Evolutionary conservation across 2,797 vertebrate genomes (phyloP), one percentile per base, ranked within the genome.

Genomic region (Amniataba percoides): DNA sequence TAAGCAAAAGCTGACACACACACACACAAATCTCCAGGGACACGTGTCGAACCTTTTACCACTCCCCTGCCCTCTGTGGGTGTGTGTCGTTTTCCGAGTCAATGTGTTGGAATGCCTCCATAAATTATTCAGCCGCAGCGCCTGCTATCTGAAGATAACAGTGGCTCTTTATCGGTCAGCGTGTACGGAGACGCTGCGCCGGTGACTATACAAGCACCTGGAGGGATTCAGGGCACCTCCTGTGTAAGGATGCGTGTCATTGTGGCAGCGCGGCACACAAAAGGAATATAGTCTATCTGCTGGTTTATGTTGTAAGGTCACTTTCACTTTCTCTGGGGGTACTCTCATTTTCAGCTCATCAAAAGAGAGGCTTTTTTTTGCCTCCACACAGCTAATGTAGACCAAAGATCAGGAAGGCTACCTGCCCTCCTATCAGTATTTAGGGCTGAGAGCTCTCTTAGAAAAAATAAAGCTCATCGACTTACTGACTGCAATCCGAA

Each of bases 111-210:
- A 91, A 93, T 88, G 81, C 80, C 73, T 83, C 87, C 87, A 91
- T 92, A 82, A 93, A 92, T 94, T 87, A 93, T 90, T 94, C 88
- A 92, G 86, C 84, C 51, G 43, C 86, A 77, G 88, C 52, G 69
- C 69, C 82, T 89, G 91, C 83, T 86, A 92, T 93, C 85, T 84
- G 84, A 71, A 91, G 91, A 93, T 91, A 94, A 92, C 87, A 63
- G 71, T 9, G 77, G 67, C 62, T 86, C 81, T 89, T 92, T 91
- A 91, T 88, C 81, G 75, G 90, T 78, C 86, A 82, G 82, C 71
- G 19, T 88, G 87, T 85, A 71, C 85, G 79, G 61, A 82, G 83
- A 84, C 85, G 64, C 72, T 19, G 75, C 58, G 36, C 82, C 4
- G 74, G 78, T 77, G 83, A 89, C 84, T 85, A 69, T 62, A 86